A percentile compares a stretch with the other conserved stretches of the same genome.
phyloP scores from a whole-genome alignment of 2,797 vertebrate genomes.

The Dicrostonyx torquatus region DNA sequence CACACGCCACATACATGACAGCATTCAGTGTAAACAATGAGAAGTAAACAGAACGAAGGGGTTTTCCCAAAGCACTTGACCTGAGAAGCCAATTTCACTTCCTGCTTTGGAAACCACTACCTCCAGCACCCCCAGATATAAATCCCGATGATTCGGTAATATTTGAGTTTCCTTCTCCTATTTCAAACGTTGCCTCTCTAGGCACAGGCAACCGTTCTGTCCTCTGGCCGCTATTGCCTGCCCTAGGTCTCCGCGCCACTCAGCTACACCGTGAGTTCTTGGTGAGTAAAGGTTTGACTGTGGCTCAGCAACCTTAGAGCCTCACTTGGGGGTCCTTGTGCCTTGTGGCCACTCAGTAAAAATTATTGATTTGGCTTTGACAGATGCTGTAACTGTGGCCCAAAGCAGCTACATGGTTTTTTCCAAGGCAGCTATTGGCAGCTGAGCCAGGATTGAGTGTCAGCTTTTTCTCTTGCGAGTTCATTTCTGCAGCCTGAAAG shows the following conservation, averaged over 20 bases:
- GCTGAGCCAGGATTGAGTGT: not conserved
- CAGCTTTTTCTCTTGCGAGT: not conserved
- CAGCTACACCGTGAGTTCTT: not conserved
- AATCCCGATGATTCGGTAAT: not conserved
- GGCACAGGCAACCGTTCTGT: not conserved
- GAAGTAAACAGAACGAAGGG: not conserved
- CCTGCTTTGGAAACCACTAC: not conserved
- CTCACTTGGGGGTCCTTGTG: not conserved
- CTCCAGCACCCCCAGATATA: not conserved
- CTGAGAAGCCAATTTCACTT: not conserved
- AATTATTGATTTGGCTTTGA: constrained; percentile 50
- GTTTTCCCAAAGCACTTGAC: not conserved
- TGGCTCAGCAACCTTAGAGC: not conserved
- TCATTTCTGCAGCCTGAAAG: not conserved
- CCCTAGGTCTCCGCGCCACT: not conserved
- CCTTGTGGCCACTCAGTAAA: constrained; percentile 19
- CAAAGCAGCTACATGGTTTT: constrained; percentile 53
- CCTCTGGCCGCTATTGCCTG: not conserved
- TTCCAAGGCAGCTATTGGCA: not conserved
- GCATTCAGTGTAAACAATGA: not conserved
- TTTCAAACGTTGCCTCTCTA: not conserved
- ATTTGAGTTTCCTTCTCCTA: not conserved
- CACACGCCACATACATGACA: not conserved
- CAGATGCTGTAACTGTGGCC: not conserved
- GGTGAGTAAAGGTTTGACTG: not conserved